Evolutionary conservation across 2,888 invertebrate species (phyloP), one percentile per base, ranked within the genome.

Genomic region (Eurois occulta): DNA sequence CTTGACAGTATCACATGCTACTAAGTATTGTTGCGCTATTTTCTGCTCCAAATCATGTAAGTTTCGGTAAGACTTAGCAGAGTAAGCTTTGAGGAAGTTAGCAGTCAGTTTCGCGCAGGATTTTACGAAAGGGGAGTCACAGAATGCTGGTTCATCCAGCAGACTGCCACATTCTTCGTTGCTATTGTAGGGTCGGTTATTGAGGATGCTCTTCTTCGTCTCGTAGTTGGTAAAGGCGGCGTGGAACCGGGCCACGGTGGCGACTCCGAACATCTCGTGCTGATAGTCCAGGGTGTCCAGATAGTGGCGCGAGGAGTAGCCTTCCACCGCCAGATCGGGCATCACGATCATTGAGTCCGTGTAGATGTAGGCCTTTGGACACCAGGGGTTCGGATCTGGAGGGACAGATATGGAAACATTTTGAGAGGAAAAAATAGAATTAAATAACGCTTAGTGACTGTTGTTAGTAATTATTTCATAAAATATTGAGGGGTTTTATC

Each of bases 231-330:
- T 91, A 83, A 92, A 92, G 5, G 93, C 91, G 0, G 96, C 96
- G 87, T 96, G 96, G 83, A 94, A 95, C 24, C 93, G 92, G 1
- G 96, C 96, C 7, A 95, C 41, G 4, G 95, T 86, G 0, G 91
- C 85, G 0, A 87, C 81, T 0, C 92, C 83, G 8, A 93, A 70
- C 64, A 92, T 71, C 10, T 89, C 86, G 78, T 96, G 95, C 43
- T 89, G 86, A 24, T 91, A 78, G 78, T 95, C 94, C 10, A 95
- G 85, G 11, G 90, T 90, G 21, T 92, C 83, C 24, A 88, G 75
- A 38, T 87, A 84, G 0, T 91, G 88, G 6, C 87, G 83, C 0
- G 90, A 77, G 8, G 88, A 71, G 86, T 94, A 96, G 2, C 96
- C 96, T n/a, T 91, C 87, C 3, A 81, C 70, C 0, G 91, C 80